phyloP scores from a whole-genome alignment of 1,140 invertebrate species.

The Dendroctonus ponderosae region DNA sequence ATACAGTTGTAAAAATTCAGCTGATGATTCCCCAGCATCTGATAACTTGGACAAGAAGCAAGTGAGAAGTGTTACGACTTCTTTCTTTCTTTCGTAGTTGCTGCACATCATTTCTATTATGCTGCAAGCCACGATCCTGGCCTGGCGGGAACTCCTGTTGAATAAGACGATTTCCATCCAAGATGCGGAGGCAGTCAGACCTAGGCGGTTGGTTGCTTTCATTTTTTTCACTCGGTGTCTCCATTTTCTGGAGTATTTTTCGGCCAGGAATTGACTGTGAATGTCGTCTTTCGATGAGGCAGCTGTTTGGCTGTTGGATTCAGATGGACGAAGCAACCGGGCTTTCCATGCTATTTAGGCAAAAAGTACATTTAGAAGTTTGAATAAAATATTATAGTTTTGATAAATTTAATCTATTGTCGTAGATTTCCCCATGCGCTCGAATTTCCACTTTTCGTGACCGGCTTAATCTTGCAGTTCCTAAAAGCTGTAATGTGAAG shows the following conservation, averaged over 20 bases:
- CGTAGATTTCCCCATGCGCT: too few species aligned
- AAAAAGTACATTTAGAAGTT: too few species aligned
- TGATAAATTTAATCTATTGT: too few species aligned
- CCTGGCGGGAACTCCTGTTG: slow-evolving; percentile 84
- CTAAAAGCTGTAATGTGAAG: too few species aligned
- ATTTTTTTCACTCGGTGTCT: slow-evolving; percentile 44
- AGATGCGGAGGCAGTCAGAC: slow-evolving; percentile 60
- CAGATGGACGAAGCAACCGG: slow-evolving; percentile 38
- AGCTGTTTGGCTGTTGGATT: slow-evolving; percentile 1
- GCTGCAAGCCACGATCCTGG: slow-evolving; percentile 84
- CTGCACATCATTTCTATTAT: slow-evolving; percentile 82
- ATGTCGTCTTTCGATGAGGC: slow-evolving; percentile 43
- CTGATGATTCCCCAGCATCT: slow-evolving; percentile 82
- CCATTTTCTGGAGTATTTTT: slow-evolving; percentile 75
- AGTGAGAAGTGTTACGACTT: slow-evolving; percentile 83
- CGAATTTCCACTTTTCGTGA: too few species aligned
- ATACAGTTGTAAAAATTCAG: slow-evolving; percentile 87
- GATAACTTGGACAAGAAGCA: slow-evolving; percentile 84
- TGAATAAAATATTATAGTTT: too few species aligned
- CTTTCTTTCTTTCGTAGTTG: slow-evolving; percentile 68
- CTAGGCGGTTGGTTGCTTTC: slow-evolving; percentile 49
- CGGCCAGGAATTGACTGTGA: slow-evolving; percentile 59
- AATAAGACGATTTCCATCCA: slow-evolving; percentile 91
- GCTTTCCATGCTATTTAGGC: slow-evolving; percentile 58
- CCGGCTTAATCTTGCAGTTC: too few species aligned